A percentile compares a stretch with the other conserved stretches of the same genome.
Conservation (phyloP, 2,888 invertebrate species). For the Amiota mariae region DNA sequence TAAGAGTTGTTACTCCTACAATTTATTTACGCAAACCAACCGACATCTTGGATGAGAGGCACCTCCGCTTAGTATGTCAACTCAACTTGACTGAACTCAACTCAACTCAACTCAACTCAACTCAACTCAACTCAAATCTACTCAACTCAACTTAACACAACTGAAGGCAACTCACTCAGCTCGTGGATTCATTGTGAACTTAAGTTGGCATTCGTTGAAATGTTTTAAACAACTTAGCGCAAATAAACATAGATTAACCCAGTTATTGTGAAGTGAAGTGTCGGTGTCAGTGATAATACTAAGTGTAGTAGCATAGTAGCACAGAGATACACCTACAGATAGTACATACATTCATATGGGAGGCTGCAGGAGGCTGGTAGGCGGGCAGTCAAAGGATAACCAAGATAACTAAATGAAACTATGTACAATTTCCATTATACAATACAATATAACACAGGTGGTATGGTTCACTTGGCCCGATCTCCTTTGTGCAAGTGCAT, state of each 20-base stretch:
- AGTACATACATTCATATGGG: too few species aligned
- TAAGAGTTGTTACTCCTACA: too few species aligned
- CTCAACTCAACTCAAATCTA: neutral
- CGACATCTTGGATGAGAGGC: too few species aligned
- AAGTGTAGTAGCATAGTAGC: neutral
- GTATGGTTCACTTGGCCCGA: neutral
- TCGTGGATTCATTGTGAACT: conserved; percentile 15
- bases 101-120: conserved; percentile 6
- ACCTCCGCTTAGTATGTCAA: conserved; percentile 18
- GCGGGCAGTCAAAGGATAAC: too few species aligned
- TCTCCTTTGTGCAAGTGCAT: neutral
- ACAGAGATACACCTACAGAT: neutral
- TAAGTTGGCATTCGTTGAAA: conserved; percentile 24
- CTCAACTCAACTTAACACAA: neutral
- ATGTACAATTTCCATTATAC: neutral
- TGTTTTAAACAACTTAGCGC: conserved; percentile 28
- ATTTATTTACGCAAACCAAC: too few species aligned
- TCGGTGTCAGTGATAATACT: neutral
- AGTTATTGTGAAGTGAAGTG: conserved; percentile 17
- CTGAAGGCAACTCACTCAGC: neutral
- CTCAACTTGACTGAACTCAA: neutral
- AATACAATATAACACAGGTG: neutral
- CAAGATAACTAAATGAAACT: neutral
- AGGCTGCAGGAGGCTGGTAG: too few species aligned
- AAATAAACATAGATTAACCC: conserved; percentile 29